Percentiles rank a stretch among this genome's conserved stretches.
These are phyloP conservation scores for Podargus strigoides DNA, from an alignment of 2,797 vertebrate genomes.

Conservation along the genomic window DNA sequence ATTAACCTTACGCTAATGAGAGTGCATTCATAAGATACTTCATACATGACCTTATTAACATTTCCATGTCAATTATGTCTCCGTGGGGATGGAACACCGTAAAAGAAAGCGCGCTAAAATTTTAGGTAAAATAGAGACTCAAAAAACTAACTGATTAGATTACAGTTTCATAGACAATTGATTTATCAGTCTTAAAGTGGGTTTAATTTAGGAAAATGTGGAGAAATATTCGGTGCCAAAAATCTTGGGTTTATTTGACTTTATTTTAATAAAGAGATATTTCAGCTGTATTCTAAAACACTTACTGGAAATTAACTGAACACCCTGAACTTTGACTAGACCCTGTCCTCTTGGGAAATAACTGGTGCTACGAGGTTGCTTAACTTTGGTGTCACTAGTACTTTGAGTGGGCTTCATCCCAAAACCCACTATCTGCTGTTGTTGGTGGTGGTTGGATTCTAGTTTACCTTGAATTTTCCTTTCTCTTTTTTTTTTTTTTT, in stretches of 20 bases:
- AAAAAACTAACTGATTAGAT: not conserved
- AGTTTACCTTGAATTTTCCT: conserved; percentile 52
- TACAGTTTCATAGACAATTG: not conserved
- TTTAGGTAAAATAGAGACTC: conserved; percentile 47
- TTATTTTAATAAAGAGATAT: not conserved
- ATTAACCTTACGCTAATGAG: conserved; percentile 21
- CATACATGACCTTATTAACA: not conserved
- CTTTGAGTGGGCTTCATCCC: conserved; percentile 13
- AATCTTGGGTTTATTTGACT: not conserved
- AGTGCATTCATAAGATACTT: conserved; percentile 32
- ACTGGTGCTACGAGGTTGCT: conserved; percentile 9
- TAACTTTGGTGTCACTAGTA: not conserved
- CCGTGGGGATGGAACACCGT: not conserved
- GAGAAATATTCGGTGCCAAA: conserved; percentile 26
- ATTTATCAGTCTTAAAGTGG: not conserved
- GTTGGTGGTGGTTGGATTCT: not conserved
- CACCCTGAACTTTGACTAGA: conserved; percentile 39
- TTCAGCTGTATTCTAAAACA: conserved; percentile 2
- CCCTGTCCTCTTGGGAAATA: conserved; percentile 15
- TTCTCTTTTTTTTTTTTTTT: not conserved
- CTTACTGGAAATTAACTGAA: not conserved
- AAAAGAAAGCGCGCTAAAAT: conserved; percentile 54
- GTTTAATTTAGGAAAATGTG: not conserved
- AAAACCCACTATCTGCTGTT: not conserved
- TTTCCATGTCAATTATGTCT: conserved; percentile 44